phyloP scores from a whole-genome alignment of 2,113 vertebrate species.

The Phyllostomus discolor region DNA sequence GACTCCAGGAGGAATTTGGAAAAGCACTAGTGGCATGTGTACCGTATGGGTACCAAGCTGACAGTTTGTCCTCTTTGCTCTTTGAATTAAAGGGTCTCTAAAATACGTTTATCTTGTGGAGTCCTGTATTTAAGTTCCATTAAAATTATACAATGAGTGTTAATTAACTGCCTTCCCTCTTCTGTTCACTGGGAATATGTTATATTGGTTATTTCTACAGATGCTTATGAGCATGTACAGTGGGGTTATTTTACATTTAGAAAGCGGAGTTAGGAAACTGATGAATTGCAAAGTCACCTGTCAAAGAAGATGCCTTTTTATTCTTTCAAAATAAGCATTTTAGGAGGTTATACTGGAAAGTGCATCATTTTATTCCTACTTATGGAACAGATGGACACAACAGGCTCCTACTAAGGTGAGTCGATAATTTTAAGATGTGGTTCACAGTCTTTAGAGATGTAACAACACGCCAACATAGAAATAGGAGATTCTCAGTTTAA shows the following conservation, averaged over 20 bases:
- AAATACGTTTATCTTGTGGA: constrained; percentile 28
- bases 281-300: not conserved
- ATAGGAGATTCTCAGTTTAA: not conserved
- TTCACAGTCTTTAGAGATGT: not conserved
- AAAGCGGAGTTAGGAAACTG: not conserved
- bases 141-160: not conserved
- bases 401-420: not conserved
- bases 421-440: not conserved
- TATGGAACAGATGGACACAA: not conserved
- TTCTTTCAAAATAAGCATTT: constrained; percentile 21
- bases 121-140: constrained; percentile 1
- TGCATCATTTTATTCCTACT: not conserved
- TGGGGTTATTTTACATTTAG: not conserved
- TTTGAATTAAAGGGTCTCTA: not conserved
- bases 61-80: not conserved
- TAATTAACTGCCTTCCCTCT: not conserved
- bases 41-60: not conserved
- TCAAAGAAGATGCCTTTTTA: not conserved
- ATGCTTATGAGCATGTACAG: not conserved
- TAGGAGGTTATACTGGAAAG: not conserved
- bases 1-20: not conserved
- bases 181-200: not conserved
- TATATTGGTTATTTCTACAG: not conserved
- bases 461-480: not conserved
- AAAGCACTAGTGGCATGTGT: not conserved